phyloP scores from a whole-genome alignment of 2,888 invertebrate species.

The Unio delphinus region DNA sequence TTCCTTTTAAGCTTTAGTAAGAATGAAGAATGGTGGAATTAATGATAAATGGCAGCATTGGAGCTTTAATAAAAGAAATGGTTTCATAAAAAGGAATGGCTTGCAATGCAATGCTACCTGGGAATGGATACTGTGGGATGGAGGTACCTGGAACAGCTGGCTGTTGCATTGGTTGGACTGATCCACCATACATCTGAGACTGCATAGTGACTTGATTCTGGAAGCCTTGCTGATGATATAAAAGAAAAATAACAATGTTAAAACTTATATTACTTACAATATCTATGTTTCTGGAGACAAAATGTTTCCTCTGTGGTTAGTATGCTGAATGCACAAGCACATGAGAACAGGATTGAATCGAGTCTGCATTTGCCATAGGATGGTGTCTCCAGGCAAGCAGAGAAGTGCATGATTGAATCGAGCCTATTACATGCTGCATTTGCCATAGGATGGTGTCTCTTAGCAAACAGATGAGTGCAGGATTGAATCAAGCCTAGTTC shows the following conservation, averaged over 20 bases:
- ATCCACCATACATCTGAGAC: conserved; percentile 21
- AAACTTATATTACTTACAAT: too few species aligned
- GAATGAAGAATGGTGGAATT: neutral
- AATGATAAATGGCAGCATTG: neutral
- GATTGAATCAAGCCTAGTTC: too few species aligned
- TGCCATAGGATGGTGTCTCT: too few species aligned
- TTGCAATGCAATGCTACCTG: conserved; percentile 20
- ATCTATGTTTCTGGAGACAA: neutral
- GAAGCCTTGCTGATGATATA: conserved; percentile 17
- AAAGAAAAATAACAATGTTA: conserved; percentile 3
- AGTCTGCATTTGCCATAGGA: too few species aligned
- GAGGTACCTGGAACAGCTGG: conserved; percentile 35
- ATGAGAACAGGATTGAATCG: too few species aligned
- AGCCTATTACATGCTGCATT: too few species aligned
- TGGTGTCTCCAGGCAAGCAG: too few species aligned
- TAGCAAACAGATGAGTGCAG: too few species aligned
- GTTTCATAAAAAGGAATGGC: neutral
- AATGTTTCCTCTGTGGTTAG: too few species aligned
- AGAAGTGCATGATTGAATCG: too few species aligned
- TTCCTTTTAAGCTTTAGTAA: too few species aligned
- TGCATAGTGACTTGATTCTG: conserved; percentile 3
- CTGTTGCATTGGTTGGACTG: conserved; percentile 14
- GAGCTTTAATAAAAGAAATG: neutral
- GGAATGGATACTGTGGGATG: conserved; percentile 27
- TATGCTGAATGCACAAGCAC: too few species aligned